Conservation (phyloP, 2,797 vertebrate genomes). For the Spea hammondii region DNA sequence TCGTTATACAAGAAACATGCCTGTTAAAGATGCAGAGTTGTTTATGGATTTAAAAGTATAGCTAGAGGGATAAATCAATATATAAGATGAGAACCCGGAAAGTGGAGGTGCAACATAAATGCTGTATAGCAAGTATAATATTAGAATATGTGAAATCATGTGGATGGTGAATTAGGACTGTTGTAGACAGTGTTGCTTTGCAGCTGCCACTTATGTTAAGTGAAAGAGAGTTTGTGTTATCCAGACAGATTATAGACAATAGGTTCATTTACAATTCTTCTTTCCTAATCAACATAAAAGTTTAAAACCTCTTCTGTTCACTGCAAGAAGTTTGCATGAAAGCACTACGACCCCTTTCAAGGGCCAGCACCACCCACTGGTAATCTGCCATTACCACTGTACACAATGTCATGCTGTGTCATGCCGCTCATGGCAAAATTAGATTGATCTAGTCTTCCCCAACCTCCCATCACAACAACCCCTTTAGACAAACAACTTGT, state of each 20-base stretch:
- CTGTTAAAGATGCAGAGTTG: too few relatives aligned
- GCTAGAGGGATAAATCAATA: too few relatives aligned
- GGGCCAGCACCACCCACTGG: constrained; percentile 39
- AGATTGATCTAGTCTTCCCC: constrained; percentile 32
- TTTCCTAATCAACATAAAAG: constrained; percentile 30
- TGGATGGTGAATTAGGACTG: not conserved
- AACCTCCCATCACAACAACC: constrained; percentile 24
- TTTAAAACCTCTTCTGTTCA: constrained; percentile 7
- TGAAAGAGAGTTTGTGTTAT: constrained; percentile 28
- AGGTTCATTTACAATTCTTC: constrained; percentile 45
- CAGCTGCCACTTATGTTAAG: constrained; percentile 31
- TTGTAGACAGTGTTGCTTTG: constrained; percentile 30
- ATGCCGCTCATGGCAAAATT: constrained; percentile 40
- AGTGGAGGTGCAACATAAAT: too few relatives aligned
- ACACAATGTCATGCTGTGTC: constrained; percentile 45
- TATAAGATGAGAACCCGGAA: too few relatives aligned
- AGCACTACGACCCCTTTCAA: constrained; percentile 32
- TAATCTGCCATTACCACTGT: constrained; percentile 44
- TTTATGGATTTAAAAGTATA: too few relatives aligned
- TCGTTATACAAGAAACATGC: too few relatives aligned
- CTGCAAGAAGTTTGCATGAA: constrained; percentile 34
- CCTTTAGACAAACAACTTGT: constrained; percentile 29
- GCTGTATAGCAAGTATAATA: too few relatives aligned
- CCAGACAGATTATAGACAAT: constrained; percentile 28
- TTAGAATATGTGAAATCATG: not conserved